Evolutionary conservation across 23 tunicate genomes (phyloP), one percentile per base, ranked within the genome.

Genomic region (Phallusia fumigata): DNA sequence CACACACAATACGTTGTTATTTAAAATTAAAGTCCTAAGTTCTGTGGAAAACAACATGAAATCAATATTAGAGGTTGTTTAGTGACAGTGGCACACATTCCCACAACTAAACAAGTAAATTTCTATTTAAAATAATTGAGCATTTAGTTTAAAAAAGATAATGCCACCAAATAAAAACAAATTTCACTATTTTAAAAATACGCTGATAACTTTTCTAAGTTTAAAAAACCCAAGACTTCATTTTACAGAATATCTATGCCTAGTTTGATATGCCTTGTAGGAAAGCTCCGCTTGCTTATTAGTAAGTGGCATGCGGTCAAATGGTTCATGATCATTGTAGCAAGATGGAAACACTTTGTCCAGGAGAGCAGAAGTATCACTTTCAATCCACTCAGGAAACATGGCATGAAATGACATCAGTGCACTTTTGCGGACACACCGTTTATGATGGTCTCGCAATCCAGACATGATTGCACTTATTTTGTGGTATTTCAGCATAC

Each of bases 241-340:
- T 51, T 79, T 30, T 0, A 90, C 44, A 33, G 74, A 36, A 47
- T 87, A 87, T 28, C 89, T 73, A 65, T 88, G 75, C 47, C 87
- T 75, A 2, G 81, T 58, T 28, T 53, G 22, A 53, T 88, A 88
- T 74, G 88, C 91, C 76, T 83, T 83, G 44, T 45, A 86, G 32
- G 98, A 79, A 18, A 89, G 79, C 36, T 82, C 78, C 0, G 94
- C 94, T n/a, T 89, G 86, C 33, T 82, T 85, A 12, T 64, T 52
- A 26, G 90, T 77, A 30, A 94, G 79, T 18, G 95, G 94, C 44
- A 94, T 74, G 74, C 88, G 69, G 82, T 94, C 98, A 86, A 94
- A 94, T 26, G 98, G 98, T 45, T 76, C 82, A 53, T 50, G 30
- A 64, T 94, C 98, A 53, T 83, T 79, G 73, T 94, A 94, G 82